Conservation (phyloP, 2,113 vertebrate species). For the Menidia beryllina region DNA sequence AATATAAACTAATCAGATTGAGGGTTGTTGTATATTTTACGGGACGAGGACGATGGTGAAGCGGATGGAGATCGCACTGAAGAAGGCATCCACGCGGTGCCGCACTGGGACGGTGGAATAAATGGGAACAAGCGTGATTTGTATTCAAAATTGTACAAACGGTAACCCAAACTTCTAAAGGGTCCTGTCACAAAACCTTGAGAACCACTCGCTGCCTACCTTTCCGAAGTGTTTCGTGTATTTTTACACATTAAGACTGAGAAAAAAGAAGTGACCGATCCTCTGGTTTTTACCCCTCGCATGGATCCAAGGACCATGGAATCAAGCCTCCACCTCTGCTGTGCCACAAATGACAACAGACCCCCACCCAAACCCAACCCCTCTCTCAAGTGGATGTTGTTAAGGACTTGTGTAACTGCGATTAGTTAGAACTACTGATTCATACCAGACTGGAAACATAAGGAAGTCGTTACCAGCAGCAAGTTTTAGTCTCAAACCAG, state of each 20-base stretch:
- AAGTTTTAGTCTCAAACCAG: slow-evolving; percentile 68
- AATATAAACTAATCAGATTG: slow-evolving; percentile 69
- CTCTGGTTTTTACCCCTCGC: slow-evolving; percentile 50
- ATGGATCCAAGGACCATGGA: slow-evolving; percentile 55
- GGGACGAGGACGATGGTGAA: slow-evolving; percentile 28
- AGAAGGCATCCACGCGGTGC: slow-evolving; percentile 43
- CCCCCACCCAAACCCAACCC: background rate
- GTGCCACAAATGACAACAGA: slow-evolving; percentile 65
- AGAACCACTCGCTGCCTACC: slow-evolving; percentile 82
- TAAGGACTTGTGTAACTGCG: slow-evolving; percentile 68
- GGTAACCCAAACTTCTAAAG: slow-evolving; percentile 61
- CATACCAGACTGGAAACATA: slow-evolving; percentile 45
- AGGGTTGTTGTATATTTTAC: slow-evolving; percentile 69
- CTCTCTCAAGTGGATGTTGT: slow-evolving; percentile 68
- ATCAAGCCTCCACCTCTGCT: slow-evolving; percentile 68
- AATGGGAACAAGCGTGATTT: slow-evolving; percentile 16
- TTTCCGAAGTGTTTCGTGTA: slow-evolving; percentile 71
- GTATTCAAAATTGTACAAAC: slow-evolving; percentile 64
- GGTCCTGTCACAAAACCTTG: slow-evolving; percentile 70
- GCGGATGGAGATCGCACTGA: slow-evolving; percentile 67
- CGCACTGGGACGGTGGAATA: slow-evolving; percentile 33
- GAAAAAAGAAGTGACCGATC: slow-evolving; percentile 28
- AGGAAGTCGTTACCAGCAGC: slow-evolving; percentile 65
- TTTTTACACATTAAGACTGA: slow-evolving; percentile 66
- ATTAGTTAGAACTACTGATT: slow-evolving; percentile 73